phyloP scores from a whole-genome alignment of 2,888 invertebrate species.

The Copidosoma aretas region DNA sequence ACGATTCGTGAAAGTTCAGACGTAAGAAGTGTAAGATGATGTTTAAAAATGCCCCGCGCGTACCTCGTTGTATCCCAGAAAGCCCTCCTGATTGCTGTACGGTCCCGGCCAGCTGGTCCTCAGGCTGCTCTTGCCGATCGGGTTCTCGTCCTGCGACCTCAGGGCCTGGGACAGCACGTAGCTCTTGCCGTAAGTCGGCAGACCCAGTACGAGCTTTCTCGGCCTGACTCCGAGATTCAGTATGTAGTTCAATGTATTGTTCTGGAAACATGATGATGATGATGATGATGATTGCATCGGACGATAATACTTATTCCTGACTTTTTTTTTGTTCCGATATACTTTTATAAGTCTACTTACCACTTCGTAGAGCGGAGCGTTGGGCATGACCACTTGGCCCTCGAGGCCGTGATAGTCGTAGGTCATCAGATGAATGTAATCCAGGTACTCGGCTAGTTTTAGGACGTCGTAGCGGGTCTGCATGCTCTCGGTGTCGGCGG shows the following conservation, averaged over 20 bases:
- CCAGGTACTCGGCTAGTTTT: slow-evolving; percentile 65
- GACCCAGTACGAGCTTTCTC: slow-evolving; percentile 79
- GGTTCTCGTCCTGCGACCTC: slow-evolving; percentile 48
- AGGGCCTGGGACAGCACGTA: slow-evolving; percentile 66
- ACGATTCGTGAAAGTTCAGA: too few species aligned
- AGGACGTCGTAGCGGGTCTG: slow-evolving; percentile 79
- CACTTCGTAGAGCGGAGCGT: slow-evolving; percentile 78
- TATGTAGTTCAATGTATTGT: slow-evolving; percentile 26
- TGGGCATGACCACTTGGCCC: slow-evolving; percentile 78
- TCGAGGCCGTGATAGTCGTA: slow-evolving; percentile 90
- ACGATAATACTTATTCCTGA: too few species aligned
- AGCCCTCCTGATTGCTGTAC: slow-evolving; percentile 79
- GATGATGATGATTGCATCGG: too few species aligned
- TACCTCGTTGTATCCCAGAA: slow-evolving; percentile 89
- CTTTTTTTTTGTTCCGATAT: too few species aligned
- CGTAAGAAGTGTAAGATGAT: too few species aligned
- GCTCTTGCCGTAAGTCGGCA: slow-evolving; percentile 85
- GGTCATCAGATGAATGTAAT: slow-evolving; percentile 84
- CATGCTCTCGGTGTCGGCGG: slow-evolving; percentile 78
- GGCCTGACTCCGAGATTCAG: slow-evolving; percentile 66
- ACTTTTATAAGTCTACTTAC: too few species aligned
- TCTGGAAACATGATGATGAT: slow-evolving; percentile 20
- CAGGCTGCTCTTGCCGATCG: slow-evolving; percentile 66
- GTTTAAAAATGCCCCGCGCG: slow-evolving; percentile 20
- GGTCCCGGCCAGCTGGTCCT: slow-evolving; percentile 78